Evolutionary conservation across 2,888 invertebrate genomes (phyloP).

Genomic region (Hydroisotoma schaefferi): DNA sequence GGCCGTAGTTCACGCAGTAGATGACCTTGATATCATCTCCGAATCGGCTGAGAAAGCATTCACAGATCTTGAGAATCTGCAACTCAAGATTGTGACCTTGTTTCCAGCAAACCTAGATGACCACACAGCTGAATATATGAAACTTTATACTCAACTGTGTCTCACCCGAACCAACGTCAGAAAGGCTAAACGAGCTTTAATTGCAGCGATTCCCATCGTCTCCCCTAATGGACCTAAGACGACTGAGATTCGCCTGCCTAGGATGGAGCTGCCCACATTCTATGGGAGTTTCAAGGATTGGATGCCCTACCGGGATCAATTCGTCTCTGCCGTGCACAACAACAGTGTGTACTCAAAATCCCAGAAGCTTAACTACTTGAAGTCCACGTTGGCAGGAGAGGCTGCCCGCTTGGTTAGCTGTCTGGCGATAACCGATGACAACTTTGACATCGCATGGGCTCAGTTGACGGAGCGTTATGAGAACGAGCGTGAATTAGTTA

Average conservation of each 20-base stretch:
- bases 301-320: background rate
- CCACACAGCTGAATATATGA: too few relatives aligned
- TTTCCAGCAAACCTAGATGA: too few relatives aligned
- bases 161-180: too few relatives aligned
- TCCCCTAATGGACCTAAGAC: too few relatives aligned
- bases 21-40: too few relatives aligned
- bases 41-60: too few relatives aligned
- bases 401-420: background rate
- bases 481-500: background rate
- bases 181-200: too few relatives aligned
- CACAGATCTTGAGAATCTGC: too few relatives aligned
- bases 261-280: background rate
- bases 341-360: background rate
- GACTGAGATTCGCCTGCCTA: background rate
- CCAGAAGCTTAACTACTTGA: background rate
- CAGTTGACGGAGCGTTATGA: background rate
- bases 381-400: background rate
- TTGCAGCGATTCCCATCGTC: too few relatives aligned
- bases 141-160: too few relatives aligned
- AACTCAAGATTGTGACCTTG: too few relatives aligned
- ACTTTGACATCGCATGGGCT: background rate
- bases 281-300: background rate
- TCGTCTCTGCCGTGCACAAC: background rate
- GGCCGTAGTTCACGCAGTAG: too few relatives aligned
- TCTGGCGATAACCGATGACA: background rate